A percentile compares a stretch with the other conserved stretches of the same genome.
These are phyloP conservation scores for Cylas formicarius DNA, from an alignment of 1,140 invertebrate species.

Conservation along the genomic window DNA sequence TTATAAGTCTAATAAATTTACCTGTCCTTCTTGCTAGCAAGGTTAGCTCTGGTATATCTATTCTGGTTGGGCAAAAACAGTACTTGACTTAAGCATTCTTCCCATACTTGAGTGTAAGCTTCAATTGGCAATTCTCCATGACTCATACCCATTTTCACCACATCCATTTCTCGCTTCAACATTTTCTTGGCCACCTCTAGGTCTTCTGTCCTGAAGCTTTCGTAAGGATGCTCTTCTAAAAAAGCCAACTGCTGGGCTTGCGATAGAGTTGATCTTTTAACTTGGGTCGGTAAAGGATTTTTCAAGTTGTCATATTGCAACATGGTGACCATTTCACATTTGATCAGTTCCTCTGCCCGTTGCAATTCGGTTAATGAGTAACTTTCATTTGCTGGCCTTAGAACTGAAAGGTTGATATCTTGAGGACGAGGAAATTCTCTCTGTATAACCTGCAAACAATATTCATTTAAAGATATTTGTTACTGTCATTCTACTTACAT, in stretches of 20 bases:
- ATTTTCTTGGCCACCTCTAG: conserved; percentile 59
- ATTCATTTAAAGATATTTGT: background rate
- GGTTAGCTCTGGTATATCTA: conserved; percentile 81
- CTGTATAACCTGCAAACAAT: conserved; percentile 62
- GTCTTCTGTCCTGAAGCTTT: conserved; percentile 51
- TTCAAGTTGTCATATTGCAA: conserved; percentile 79
- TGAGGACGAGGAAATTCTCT: conserved; percentile 78
- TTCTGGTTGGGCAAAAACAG: conserved; percentile 40
- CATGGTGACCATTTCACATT: conserved; percentile 95
- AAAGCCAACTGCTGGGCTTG: conserved; percentile 68
- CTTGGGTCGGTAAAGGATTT: conserved; percentile 50
- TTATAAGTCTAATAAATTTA: too few species aligned
- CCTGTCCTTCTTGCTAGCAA: conserved; percentile 88
- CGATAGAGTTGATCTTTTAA: conserved; percentile 41
- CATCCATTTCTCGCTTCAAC: conserved; percentile 76
- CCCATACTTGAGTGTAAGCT: conserved; percentile 66
- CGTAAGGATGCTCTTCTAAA: conserved; percentile 80
- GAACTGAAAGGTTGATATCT: conserved; percentile 77
- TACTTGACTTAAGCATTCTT: conserved; percentile 80
- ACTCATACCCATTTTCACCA: conserved; percentile 88
- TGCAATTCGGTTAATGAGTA: conserved; percentile 79
- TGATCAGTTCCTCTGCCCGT: conserved; percentile 95
- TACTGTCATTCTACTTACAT: background rate
- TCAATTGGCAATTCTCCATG: conserved; percentile 90
- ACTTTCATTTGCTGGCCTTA: conserved; percentile 64